Percentiles rank a stretch among this genome's conserved stretches.
phyloP scores from a whole-genome alignment of 2,113 vertebrate species.

The Periophthalmodon schlosseri region DNA sequence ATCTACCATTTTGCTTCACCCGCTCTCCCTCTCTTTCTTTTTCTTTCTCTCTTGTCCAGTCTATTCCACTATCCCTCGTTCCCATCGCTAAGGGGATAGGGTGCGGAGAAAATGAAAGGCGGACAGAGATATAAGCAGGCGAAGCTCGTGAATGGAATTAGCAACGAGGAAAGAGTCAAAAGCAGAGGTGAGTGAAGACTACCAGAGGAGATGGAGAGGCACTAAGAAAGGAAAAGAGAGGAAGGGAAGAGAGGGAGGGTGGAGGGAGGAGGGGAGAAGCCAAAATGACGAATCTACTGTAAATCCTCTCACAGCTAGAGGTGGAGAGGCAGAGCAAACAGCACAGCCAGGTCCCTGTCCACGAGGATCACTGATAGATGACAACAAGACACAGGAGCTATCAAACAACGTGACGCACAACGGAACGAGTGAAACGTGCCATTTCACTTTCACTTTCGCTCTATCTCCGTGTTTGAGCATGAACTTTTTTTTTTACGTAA shows the following conservation, averaged over 20 bases:
- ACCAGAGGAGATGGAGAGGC: conserved; percentile 38
- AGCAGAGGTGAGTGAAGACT: conserved; percentile 69
- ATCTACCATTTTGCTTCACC: no score
- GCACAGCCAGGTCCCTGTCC: background rate
- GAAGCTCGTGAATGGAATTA: conserved; percentile 75
- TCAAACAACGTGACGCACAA: background rate
- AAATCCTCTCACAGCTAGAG: conserved; percentile 36
- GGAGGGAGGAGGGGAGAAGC: conserved; percentile 10
- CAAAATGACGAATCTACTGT: conserved; percentile 43
- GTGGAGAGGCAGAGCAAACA: conserved; percentile 13
- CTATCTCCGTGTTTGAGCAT: no score
- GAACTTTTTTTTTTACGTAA: no score
- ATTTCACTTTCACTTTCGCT: no score
- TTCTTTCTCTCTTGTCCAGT: background rate
- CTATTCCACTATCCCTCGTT: conserved; percentile 6
- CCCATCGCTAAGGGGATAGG: conserved; percentile 48
- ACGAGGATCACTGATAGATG: conserved; percentile 2
- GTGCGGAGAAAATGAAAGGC: conserved; percentile 71
- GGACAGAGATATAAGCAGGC: conserved; percentile 70
- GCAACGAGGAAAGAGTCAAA: conserved; percentile 53
- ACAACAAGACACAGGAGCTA: background rate
- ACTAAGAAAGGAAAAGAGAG: background rate
- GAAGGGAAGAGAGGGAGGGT: no score
- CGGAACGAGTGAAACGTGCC: background rate
- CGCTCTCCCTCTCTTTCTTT: no score